Conservation (phyloP, 1,140 invertebrate species). For the Drosophila mayri region DNA sequence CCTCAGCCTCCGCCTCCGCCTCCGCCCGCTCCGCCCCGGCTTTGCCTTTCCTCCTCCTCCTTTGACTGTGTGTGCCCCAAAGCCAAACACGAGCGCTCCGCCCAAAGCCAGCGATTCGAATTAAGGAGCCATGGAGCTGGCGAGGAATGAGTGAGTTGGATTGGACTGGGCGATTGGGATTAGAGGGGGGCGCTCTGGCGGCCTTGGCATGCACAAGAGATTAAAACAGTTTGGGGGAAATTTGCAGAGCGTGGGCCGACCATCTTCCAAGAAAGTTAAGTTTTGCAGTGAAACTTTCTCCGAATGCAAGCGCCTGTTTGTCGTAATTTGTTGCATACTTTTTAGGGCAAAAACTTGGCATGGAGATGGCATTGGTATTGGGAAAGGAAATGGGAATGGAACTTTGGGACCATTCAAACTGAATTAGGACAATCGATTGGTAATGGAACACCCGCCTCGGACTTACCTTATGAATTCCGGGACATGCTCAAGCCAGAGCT, state of each 20-base stretch:
- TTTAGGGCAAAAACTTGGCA: constrained; percentile 12
- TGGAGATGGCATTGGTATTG: background rate
- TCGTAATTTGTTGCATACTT: constrained; percentile 50
- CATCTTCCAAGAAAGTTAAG: constrained; percentile 46
- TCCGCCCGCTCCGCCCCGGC: background rate
- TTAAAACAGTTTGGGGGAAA: constrained; percentile 57
- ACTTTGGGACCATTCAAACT: background rate
- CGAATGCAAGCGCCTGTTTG: constrained; percentile 50
- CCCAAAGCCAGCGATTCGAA: constrained; percentile 40
- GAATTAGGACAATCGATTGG: constrained; percentile 42
- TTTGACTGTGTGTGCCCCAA: constrained; percentile 32
- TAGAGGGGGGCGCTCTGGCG: background rate
- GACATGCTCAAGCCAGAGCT: constrained; percentile 26
- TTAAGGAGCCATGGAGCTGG: constrained; percentile 28
- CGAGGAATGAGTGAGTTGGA: background rate
- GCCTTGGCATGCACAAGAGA: constrained; percentile 54
- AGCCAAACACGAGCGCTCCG: constrained; percentile 24
- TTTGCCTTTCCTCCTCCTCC: background rate
- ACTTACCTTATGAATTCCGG: constrained; percentile 6
- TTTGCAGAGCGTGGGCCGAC: constrained; percentile 28
- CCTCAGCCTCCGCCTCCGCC: background rate
- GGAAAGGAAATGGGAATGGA: background rate
- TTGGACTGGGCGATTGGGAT: background rate
- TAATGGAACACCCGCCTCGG: constrained; percentile 21
- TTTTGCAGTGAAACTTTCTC: constrained; percentile 54